Base-by-base conservation (phyloP, 1,140 invertebrate species). In the Mylabris phalerata region DNA sequence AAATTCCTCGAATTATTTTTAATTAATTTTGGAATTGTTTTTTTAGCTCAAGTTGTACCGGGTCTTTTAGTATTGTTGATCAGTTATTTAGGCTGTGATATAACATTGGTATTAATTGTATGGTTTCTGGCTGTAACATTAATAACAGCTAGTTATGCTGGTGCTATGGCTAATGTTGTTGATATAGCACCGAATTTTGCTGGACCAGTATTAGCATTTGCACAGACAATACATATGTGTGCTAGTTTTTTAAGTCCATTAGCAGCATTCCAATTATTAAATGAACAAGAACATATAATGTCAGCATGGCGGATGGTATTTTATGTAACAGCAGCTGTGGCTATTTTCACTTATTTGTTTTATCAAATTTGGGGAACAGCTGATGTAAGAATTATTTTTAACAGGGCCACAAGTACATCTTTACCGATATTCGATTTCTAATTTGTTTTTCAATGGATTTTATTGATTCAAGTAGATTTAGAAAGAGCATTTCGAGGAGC, bases 91-190 rank as follows among this genome's bases (percentile, higher is more conserved):
- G 83, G 84, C 57, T 84, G 83, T 68, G 74, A 80, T 57, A 75
- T 85, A 41, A 65, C 75, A n/a, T 63, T 81, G 41, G 79, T 84
- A 13, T 66, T 87, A 48, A 67, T 83, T 7, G 72, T 84, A 39
- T 87, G 85, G 85, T 87, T 86, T 65, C 71, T 83, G 63, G 83
- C 84, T 32, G 84, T 88, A n/a, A 84, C 82, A 48, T 73, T 86
- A 24, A 85, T 88, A 62, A 87, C 85, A 43, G 84, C 85, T 39
- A 80, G 84, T 1, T 88, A 88, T 68, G 85, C 85, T 4, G 85
- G 85, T 50, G 85, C 85, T n/a, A 88, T 88, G 85, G 84, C 84
- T 0, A 87, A 82, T 65, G 82, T 87, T 61, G 85, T 88, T 11
- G 85, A 88, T 64, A 84, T 88, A 50, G 84, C 84, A 5, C 85